Evolutionary conservation across 2,797 vertebrate genomes (phyloP).

Genomic region (Xenopus petersii): DNA sequence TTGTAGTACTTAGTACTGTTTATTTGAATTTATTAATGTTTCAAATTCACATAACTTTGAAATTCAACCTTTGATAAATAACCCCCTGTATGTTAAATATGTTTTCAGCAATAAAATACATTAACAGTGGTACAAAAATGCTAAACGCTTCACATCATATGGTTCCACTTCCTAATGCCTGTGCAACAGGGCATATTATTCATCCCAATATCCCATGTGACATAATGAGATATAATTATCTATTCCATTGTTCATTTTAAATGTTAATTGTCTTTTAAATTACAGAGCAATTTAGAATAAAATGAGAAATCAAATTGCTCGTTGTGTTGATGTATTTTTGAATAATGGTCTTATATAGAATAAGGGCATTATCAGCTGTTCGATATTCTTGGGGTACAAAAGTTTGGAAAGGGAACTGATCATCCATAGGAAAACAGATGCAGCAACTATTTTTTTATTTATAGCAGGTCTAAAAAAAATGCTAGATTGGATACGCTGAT

Average conservation of each 20-base stretch:
- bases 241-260: slow-evolving; percentile 60
- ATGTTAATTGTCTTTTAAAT: slow-evolving; percentile 59
- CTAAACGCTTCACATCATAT: slow-evolving; percentile 43
- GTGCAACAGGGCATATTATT: slow-evolving; percentile 46
- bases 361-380: slow-evolving; percentile 26
- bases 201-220: slow-evolving; percentile 51
- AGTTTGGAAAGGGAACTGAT: slow-evolving; percentile 14
- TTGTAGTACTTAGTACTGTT: too few species aligned
- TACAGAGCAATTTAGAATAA: slow-evolving; percentile 58
- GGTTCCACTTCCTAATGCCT: slow-evolving; percentile 26
- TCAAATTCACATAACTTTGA: too few species aligned
- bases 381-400: background rate
- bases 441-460: background rate
- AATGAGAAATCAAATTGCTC: slow-evolving; percentile 51
- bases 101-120: slow-evolving; percentile 17
- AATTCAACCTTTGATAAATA: too few species aligned
- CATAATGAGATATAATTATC: slow-evolving; percentile 59
- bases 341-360: slow-evolving; percentile 45
- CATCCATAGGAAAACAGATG: background rate
- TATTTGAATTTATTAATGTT: too few species aligned
- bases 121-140: slow-evolving; percentile 37
- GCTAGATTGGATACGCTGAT: too few species aligned
- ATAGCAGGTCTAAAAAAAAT: background rate
- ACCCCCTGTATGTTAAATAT: too few species aligned
- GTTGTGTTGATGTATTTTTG: slow-evolving; percentile 53